Evolutionary conservation across 2,797 vertebrate genomes (phyloP).

Genomic region (Pangasius macronema): DNA sequence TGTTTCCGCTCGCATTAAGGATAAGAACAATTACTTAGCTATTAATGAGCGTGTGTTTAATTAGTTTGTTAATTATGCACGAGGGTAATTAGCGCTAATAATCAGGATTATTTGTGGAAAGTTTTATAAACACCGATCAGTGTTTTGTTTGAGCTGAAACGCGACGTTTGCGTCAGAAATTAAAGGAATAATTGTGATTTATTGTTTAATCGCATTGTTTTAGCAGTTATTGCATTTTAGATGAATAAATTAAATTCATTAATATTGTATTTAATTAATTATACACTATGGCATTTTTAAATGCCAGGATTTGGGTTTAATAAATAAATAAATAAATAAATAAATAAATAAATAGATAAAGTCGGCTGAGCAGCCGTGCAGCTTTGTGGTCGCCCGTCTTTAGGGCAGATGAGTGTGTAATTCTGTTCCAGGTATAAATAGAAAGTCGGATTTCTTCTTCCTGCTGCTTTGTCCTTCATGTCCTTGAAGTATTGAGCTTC

Average conservation of each 20-base stretch:
- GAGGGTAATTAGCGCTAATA: neutral
- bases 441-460: slow-evolving; percentile 61
- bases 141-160: neutral
- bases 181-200: neutral
- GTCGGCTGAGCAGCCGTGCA: too few relatives aligned
- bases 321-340: too few relatives aligned
- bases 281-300: neutral
- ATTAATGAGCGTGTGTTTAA: neutral
- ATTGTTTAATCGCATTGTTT: neutral
- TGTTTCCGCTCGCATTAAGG: neutral
- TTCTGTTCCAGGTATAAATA: slow-evolving; percentile 68
- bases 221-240: neutral
- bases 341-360: neutral
- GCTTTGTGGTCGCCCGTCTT: too few relatives aligned
- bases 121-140: neutral
- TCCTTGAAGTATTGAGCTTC: slow-evolving; percentile 49
- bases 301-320: neutral
- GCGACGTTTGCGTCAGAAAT: neutral
- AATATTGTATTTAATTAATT: too few relatives aligned
- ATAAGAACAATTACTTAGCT: too few relatives aligned
- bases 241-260: neutral
- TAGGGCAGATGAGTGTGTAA: slow-evolving; percentile 39
- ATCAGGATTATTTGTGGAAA: neutral
- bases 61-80: neutral
- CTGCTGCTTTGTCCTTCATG: slow-evolving; percentile 57